phyloP scores from a whole-genome alignment of 2,797 vertebrate species.

The Falco cherrug region DNA sequence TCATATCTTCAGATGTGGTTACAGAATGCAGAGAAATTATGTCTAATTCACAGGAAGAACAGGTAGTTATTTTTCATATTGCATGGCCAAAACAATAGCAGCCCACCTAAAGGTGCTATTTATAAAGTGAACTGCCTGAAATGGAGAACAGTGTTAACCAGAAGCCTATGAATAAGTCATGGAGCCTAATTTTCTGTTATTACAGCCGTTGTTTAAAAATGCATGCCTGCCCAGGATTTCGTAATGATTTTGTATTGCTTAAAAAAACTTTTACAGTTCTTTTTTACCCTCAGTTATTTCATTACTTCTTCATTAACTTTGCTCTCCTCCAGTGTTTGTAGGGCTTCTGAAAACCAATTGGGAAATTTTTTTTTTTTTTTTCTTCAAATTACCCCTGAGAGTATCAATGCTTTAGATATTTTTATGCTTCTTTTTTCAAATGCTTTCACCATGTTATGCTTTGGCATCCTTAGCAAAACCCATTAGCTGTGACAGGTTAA shows the following conservation, averaged over 20 bases:
- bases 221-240: constrained; percentile 72
- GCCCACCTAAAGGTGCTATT: constrained; percentile 65
- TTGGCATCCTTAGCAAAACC: constrained; percentile 62
- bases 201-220: constrained; percentile 81
- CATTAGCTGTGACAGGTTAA: constrained; percentile 73
- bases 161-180: constrained; percentile 80
- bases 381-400: constrained; percentile 28
- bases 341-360: constrained; percentile 16
- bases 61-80: constrained; percentile 3
- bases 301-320: constrained; percentile 62
- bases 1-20: not conserved
- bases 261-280: constrained; percentile 67
- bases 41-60: not conserved
- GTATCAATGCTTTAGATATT: constrained; percentile 54
- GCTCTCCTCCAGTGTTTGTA: not conserved
- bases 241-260: constrained; percentile 78
- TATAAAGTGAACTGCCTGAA: constrained; percentile 64
- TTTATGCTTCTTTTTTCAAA: constrained; percentile 43
- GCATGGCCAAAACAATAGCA: not conserved
- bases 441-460: constrained; percentile 64
- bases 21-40: not conserved
- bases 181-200: constrained; percentile 81
- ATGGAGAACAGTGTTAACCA: constrained; percentile 71
- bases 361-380: not conserved
- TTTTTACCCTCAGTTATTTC: constrained; percentile 27